These are phyloP conservation scores for Galeopterus variegatus DNA, from an alignment of 2,113 vertebrate species.

Conservation along the genomic window DNA sequence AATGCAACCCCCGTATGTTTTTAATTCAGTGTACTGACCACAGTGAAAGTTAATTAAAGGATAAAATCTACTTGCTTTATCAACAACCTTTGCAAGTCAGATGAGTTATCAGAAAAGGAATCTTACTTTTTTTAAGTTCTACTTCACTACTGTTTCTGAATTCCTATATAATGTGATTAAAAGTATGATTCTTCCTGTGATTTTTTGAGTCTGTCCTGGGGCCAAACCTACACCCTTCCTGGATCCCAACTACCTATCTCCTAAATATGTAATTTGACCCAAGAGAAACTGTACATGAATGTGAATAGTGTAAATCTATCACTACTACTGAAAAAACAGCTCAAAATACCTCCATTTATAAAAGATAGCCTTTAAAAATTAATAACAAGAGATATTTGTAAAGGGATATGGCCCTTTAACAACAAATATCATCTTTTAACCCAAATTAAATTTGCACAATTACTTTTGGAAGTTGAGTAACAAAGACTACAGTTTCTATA, in stretches of 20 bases:
- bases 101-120: constrained; percentile 20
- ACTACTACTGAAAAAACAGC: background rate
- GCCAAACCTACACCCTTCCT: background rate
- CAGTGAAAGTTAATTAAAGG: constrained; percentile 28
- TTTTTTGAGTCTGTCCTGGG: background rate
- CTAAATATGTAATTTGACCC: background rate
- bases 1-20: background rate
- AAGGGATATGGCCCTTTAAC: background rate
- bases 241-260: constrained; percentile 21
- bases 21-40: constrained; percentile 20
- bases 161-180: background rate
- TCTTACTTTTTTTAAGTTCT: constrained; percentile 44
- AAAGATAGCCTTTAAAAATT: background rate
- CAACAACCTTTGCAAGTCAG: constrained; percentile 42
- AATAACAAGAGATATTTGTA: constrained; percentile 1
- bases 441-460: constrained; percentile 32
- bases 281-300: background rate
- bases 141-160: constrained; percentile 22
- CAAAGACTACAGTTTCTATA: constrained; percentile 34
- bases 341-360: constrained; percentile 44
- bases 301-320: background rate
- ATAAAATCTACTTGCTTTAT: constrained; percentile 41
- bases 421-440: constrained; percentile 39
- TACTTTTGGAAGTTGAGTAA: constrained; percentile 11
- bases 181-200: background rate